A percentile compares a stretch with the other conserved stretches of the same genome.
These are phyloP conservation scores for Pteropus alecto DNA, from an alignment of 2,113 vertebrate species.

Conservation along the genomic window DNA sequence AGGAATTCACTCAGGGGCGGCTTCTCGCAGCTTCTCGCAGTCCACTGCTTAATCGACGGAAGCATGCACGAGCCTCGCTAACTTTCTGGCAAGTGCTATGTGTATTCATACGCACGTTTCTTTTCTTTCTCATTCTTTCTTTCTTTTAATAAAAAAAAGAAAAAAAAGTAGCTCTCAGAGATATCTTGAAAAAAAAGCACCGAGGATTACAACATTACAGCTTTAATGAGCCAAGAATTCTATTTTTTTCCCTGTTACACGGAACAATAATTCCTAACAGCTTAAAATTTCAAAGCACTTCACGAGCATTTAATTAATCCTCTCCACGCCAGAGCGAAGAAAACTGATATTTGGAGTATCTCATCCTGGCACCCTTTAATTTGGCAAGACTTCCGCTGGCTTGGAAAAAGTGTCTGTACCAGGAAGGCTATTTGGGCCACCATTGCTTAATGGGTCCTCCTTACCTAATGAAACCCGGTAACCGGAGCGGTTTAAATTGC, in stretches of 20 bases:
- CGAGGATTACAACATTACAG: background rate
- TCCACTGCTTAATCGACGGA: background rate
- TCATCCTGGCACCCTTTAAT: constrained; percentile 59
- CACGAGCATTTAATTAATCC: constrained; percentile 50
- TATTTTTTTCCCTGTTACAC: constrained; percentile 37
- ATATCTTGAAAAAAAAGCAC: background rate
- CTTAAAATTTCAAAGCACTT: constrained; percentile 63
- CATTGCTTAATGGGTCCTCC: background rate
- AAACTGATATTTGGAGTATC: constrained; percentile 45
- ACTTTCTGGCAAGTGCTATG: background rate
- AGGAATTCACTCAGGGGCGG: background rate
- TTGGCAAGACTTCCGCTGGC: constrained; percentile 42
- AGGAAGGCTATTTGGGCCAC: constrained; percentile 41
- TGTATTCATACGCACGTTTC: background rate
- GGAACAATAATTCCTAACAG: constrained; percentile 60
- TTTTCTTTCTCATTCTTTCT: background rate
- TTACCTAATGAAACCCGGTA: constrained; percentile 45
- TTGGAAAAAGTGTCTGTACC: constrained; percentile 4
- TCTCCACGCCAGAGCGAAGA: constrained; percentile 47
- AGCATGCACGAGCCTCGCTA: background rate
- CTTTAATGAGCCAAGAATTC: constrained; percentile 50
- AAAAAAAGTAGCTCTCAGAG: background rate
- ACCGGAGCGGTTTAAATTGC: background rate
- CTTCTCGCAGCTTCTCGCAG: constrained; percentile 30
- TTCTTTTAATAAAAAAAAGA: constrained; percentile 31